These are phyloP conservation scores for Pheosia gnoma DNA, from an alignment of 2,888 invertebrate species.

Conservation along the genomic window DNA sequence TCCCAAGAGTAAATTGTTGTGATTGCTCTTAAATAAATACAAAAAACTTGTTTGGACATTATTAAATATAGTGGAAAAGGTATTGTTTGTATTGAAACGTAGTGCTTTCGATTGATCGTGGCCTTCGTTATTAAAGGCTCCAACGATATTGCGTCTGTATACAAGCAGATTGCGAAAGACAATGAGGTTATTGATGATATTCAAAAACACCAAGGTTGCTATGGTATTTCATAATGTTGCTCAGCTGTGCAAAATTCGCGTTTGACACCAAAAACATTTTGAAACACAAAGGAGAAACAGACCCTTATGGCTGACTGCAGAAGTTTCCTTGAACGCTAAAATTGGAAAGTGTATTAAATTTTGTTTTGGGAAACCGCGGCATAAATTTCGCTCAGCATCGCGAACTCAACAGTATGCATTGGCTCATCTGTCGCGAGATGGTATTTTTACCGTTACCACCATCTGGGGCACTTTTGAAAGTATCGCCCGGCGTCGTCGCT, in stretches of 20 bases:
- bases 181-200: slow-evolving; percentile 1
- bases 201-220: slow-evolving; percentile 3
- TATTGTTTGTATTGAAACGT: slow-evolving; percentile 18
- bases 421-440: slow-evolving; percentile 74
- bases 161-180: background rate
- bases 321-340: background rate
- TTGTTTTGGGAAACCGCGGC: slow-evolving; percentile 13
- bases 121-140: slow-evolving; percentile 19
- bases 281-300: background rate
- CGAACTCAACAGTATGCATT: slow-evolving; percentile 52
- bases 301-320: background rate
- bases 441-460: slow-evolving; percentile 75
- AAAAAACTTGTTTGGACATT: slow-evolving; percentile 11
- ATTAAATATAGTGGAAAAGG: slow-evolving; percentile 13
- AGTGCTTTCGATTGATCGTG: slow-evolving; percentile 9
- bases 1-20: slow-evolving; percentile 19
- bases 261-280: background rate
- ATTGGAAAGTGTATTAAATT: background rate
- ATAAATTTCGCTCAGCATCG: slow-evolving; percentile 37
- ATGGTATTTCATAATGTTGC: background rate
- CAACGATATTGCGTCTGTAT: slow-evolving; percentile 14
- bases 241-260: background rate
- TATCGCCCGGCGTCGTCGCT: slow-evolving; percentile 44
- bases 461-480: slow-evolving; percentile 84
- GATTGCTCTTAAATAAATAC: slow-evolving; percentile 14